Conservation (phyloP, 2,888 invertebrate genomes). For the Idaea aversata region DNA sequence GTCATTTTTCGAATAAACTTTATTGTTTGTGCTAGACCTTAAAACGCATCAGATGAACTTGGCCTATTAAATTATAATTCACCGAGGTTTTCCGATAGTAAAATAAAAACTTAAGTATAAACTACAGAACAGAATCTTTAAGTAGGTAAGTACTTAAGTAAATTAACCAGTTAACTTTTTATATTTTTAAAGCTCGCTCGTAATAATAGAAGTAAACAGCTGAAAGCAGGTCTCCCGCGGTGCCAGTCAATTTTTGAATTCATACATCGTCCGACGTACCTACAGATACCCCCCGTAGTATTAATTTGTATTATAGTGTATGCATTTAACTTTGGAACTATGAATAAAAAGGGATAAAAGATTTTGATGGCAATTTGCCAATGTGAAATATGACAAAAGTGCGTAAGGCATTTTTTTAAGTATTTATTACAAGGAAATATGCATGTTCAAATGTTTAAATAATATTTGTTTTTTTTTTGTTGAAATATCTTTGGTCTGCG, state of each 20-base stretch:
- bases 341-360: not conserved
- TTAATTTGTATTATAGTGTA: not conserved
- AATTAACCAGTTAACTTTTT: not conserved
- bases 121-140: not conserved
- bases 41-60: too few relatives aligned
- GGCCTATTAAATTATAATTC: too few relatives aligned
- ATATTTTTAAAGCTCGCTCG: not conserved
- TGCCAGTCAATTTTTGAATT: not conserved
- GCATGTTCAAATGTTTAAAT: too few relatives aligned
- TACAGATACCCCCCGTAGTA: not conserved
- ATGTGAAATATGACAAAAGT: too few relatives aligned
- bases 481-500: too few relatives aligned
- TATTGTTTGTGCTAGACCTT: too few relatives aligned
- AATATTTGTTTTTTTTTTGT: too few relatives aligned
- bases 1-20: too few relatives aligned
- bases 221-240: conserved; percentile 4
- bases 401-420: too few relatives aligned
- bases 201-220: not conserved
- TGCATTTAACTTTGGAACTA: not conserved
- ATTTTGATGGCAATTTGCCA: too few relatives aligned
- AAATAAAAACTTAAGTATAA: not conserved
- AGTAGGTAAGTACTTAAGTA: not conserved
- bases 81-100: too few relatives aligned
- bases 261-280: not conserved
- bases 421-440: too few relatives aligned